These are phyloP conservation scores for Geodia barretti DNA, from an alignment of 37 sponge, comb jelly and placozoan species.

Conservation along the genomic window DNA sequence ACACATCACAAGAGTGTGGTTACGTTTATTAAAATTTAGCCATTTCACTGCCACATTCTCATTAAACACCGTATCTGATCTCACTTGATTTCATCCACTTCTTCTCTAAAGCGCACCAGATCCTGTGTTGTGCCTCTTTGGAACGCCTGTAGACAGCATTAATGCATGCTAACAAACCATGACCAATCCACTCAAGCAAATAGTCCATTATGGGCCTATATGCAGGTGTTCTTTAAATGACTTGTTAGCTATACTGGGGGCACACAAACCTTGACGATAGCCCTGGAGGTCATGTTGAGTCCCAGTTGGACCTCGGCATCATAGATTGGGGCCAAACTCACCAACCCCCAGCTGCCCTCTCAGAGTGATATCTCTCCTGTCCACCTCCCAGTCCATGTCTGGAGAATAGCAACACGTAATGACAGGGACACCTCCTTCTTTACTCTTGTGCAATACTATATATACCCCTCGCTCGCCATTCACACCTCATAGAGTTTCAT, in stretches of 20 bases:
- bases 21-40: too few species aligned
- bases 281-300: conserved; percentile 40
- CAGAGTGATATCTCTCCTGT: conserved; percentile 40
- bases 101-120: conserved; percentile 50
- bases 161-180: background rate
- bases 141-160: conserved; percentile 28
- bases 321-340: conserved; percentile 77
- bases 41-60: too few species aligned
- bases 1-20: too few species aligned
- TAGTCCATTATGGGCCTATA: background rate
- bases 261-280: conserved; percentile 67
- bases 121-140: conserved; percentile 56
- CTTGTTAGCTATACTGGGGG: background rate
- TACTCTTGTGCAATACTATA: too few species aligned
- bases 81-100: conserved; percentile 39
- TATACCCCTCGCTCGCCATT: too few species aligned
- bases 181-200: background rate
- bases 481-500: too few species aligned
- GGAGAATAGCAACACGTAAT: too few species aligned
- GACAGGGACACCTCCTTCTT: too few species aligned
- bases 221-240: background rate
- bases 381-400: conserved; percentile 37
- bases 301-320: conserved; percentile 80
- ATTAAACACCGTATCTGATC: background rate
- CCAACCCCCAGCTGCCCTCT: conserved; percentile 69